Evolutionary conservation across 2,888 invertebrate genomes (phyloP).

Genomic region (Perdita meconis): DNA sequence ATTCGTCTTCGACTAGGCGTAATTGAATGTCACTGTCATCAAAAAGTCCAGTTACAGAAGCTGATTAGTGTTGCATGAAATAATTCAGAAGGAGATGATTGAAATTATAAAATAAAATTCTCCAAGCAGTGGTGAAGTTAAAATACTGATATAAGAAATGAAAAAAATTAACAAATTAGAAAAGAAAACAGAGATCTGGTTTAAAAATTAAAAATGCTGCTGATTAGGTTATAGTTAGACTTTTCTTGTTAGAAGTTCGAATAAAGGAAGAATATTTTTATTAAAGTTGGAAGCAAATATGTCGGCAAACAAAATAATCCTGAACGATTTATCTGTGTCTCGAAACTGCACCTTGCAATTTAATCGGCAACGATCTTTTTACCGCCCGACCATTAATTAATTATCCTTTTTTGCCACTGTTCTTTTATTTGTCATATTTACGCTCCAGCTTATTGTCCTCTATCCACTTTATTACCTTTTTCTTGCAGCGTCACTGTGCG

Average conservation of each 20-base stretch:
- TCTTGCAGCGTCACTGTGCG: constrained; percentile 91
- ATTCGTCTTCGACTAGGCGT: neutral
- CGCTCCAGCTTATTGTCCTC: neutral
- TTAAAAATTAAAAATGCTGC: too few relatives aligned
- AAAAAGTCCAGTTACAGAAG: neutral
- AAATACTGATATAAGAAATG: too few relatives aligned
- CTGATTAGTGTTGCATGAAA: too few relatives aligned
- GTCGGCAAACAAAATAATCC: too few relatives aligned
- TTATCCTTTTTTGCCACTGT: constrained; percentile 24
- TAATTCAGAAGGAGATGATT: neutral
- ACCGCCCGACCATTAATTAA: constrained; percentile 36
- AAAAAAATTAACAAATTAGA: too few relatives aligned
- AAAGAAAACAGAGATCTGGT: too few relatives aligned
- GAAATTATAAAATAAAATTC: too few relatives aligned
- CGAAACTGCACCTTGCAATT: constrained; percentile 34
- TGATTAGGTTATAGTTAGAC: too few relatives aligned
- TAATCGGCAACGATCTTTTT: constrained; percentile 55
- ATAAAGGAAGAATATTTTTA: too few relatives aligned
- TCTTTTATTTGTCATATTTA: constrained; percentile 34
- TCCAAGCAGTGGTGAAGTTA: too few relatives aligned
- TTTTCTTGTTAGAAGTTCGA: too few relatives aligned
- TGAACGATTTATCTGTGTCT: constrained; percentile 30
- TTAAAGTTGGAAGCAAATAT: too few relatives aligned
- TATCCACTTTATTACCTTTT: constrained; percentile 62
- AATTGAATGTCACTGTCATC: neutral